phyloP scores from a whole-genome alignment of 2,113 vertebrate genomes.

The Bolborhynchus lineola region DNA sequence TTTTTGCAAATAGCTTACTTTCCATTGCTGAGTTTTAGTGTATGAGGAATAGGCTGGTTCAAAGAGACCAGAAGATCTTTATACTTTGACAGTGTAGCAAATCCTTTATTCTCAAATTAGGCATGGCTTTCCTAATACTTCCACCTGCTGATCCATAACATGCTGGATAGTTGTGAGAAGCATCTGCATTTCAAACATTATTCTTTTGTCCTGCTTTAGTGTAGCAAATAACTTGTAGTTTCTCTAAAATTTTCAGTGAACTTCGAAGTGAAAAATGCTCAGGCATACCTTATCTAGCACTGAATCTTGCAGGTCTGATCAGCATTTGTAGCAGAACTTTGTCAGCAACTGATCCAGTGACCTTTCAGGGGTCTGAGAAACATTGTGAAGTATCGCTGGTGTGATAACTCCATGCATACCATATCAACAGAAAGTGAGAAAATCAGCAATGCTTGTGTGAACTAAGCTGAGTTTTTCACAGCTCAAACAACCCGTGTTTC shows the following conservation, averaged over 20 bases:
- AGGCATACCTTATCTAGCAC: not conserved
- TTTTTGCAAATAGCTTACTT: not conserved
- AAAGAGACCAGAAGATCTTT: not conserved
- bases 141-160: not conserved
- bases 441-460: slow-evolving; percentile 38
- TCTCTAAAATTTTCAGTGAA: not conserved
- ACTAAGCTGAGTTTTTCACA: slow-evolving; percentile 54
- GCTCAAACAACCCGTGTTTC: slow-evolving; percentile 47
- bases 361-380: slow-evolving; percentile 14
- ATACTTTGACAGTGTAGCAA: not conserved
- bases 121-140: not conserved
- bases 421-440: slow-evolving; percentile 47
- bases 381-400: not conserved
- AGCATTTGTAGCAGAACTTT: slow-evolving; percentile 4
- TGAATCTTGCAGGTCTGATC: not conserved
- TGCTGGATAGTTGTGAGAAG: not conserved
- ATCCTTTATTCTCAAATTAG: slow-evolving; percentile 4
- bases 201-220: not conserved
- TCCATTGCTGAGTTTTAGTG: not conserved
- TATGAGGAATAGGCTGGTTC: not conserved
- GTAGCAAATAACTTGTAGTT: not conserved
- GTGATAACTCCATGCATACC: slow-evolving; percentile 30
- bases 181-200: not conserved
- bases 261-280: not conserved
- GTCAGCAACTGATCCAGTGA: not conserved